phyloP scores from a whole-genome alignment of 2,888 invertebrate genomes.

The Argyra leucocephala region DNA sequence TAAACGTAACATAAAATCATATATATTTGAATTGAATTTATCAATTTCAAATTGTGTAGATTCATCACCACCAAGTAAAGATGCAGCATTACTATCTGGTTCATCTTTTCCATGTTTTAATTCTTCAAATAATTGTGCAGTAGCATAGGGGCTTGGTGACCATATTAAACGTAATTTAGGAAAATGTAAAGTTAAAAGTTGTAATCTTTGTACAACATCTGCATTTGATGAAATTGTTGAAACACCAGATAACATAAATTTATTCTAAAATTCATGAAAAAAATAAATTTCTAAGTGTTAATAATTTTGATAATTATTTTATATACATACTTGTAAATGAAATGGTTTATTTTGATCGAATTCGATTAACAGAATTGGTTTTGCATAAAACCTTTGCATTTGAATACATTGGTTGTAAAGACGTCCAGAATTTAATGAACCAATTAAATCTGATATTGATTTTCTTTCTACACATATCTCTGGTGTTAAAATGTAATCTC shows the following conservation, averaged over 20 bases:
- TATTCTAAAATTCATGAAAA: slow-evolving; percentile 49
- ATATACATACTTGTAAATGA: slow-evolving; percentile 60
- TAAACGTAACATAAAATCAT: slow-evolving; percentile 74
- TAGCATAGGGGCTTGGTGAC: slow-evolving; percentile 94
- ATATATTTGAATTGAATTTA: slow-evolving; percentile 61
- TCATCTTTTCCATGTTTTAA: slow-evolving; percentile 79
- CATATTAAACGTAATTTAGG: slow-evolving; percentile 86
- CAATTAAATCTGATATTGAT: slow-evolving; percentile 89
- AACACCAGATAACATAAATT: slow-evolving; percentile 69
- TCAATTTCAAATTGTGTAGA: slow-evolving; percentile 53
- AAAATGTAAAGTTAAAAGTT: slow-evolving; percentile 89
- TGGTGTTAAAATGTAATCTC: slow-evolving; percentile 94
- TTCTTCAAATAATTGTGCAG: slow-evolving; percentile 91
- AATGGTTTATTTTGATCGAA: slow-evolving; percentile 92
- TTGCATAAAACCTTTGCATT: slow-evolving; percentile 81
- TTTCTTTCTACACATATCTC: slow-evolving; percentile 96
- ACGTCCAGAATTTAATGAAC: slow-evolving; percentile 88
- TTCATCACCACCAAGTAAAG: slow-evolving; percentile 62
- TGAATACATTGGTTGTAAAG: slow-evolving; percentile 90
- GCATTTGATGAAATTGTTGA: slow-evolving; percentile 50
- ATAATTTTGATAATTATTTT: too few relatives aligned
- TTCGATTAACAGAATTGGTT: slow-evolving; percentile 87
- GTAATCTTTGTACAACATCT: slow-evolving; percentile 76
- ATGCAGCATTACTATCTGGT: slow-evolving; percentile 64
- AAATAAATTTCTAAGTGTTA: too few relatives aligned